Base-by-base conservation (phyloP, 2,113 vertebrate genomes). In the Paratilapia polleni region DNA sequence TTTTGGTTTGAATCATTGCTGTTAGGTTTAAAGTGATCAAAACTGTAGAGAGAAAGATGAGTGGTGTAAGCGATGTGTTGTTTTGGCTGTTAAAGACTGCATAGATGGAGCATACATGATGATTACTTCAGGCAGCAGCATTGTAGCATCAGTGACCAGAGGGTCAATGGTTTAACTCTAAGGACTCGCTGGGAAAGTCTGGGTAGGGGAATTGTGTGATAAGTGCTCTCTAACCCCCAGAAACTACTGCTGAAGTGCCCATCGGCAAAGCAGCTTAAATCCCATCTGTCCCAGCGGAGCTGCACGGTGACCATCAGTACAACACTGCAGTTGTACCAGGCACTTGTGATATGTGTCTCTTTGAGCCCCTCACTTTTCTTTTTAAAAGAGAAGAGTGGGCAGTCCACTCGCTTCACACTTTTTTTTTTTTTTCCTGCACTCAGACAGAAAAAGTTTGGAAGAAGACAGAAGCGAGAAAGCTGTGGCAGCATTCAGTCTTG, bases 241-340 rank as follows among this genome's bases (percentile, higher is more conserved):
- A 87, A 91, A 87, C 88, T 83, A 74, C 87, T 90, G 83, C 90
- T 90, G 88, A 89, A 94, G 94, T 93, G 89, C 93, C 89, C 91
- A 90, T 93, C 31, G 87, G 94, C 92, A 91, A 91, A 91, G 90
- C 90, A 91, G 86, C 92, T 91, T 91, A 91, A 90, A 87, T 84
- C 83, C 91, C 90, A 88, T 89, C 88, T 91, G 88, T 92, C 92
- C 90, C 93, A 84, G 89, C 62, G 90, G 91, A 92, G 89, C 86
- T 58, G 75, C 63, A 82, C 22, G 81, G 80, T 85, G 66, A 86
- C 88, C 83, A 77, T 81, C 83, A 77, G 85, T 52, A 84, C 88
- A 84, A 88, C 66, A 78, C 84, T 81, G 86, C 57, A 63, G 88
- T 86, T 86, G 77, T 73, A 86, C 76, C 60, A 57, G 81, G 34